Evolutionary conservation across 2,888 invertebrate genomes (phyloP), one percentile per base, ranked within the genome.

Genomic region (Drosophila putrida): DNA sequence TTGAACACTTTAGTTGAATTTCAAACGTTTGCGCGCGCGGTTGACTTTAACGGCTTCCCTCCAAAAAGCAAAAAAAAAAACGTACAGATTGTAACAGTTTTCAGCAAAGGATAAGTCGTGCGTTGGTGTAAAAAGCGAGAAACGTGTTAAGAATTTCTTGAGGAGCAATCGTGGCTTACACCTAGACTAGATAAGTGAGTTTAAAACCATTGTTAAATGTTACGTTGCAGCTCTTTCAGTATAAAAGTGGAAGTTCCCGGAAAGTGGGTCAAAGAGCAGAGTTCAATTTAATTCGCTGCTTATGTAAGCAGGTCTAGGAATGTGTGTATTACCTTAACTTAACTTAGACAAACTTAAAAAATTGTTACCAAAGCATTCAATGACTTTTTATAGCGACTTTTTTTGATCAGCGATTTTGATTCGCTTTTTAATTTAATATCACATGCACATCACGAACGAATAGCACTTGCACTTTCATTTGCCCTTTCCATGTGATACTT

Each of bases 21-120:
- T 82, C 73, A 90, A 81, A 84, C 90, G 90, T 82, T 86, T 82
- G 78, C 77, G 88, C 80, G 90, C 90, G 82, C 89, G 88, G 90
- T 91, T 79, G 76, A 20, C 3, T 43, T 54, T 58, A 31, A 39
- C 41, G 43, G 46, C 57, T 64, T 54, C 36, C 63, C 70, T 20
- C 39, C 47, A 35, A 62, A 11, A 15, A 53, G 39, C 10, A 46
- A 20, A 49, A 41, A 31, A 53, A 49, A 55, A 62, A 65, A 54
- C 55, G 61, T 53, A 60, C 51, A 43, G 36, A 59, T 53, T 38
- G 36, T 65, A 75, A 63, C 82, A 61, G 66, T 70, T 51, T 33
- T 28, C 11, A 27, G 13, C 15, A 28, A 55, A 67, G 78, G 72
- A 70, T 57, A 55, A 57, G 63, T 51, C 71, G 75, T 57, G 54